A percentile compares a stretch with the other conserved stretches of the same genome.
Evolutionary conservation across 2,113 vertebrate genomes (phyloP).

Genomic region (Misgurnus mizolepis): DNA sequence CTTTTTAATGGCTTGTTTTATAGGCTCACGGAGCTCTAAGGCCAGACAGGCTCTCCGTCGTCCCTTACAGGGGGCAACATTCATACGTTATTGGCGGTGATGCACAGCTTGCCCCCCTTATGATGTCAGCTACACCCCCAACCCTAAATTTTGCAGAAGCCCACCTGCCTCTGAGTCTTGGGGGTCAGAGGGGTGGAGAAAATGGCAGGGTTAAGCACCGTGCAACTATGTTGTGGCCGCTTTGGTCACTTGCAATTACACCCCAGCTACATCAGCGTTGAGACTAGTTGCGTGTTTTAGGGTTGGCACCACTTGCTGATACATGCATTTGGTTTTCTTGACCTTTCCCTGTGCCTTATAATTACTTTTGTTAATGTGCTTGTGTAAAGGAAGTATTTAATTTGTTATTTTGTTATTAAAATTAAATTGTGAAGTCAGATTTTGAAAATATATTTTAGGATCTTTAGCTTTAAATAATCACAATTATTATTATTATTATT

Average conservation of each 20-base stretch:
- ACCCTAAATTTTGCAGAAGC: constrained; percentile 37
- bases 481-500: neutral
- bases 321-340: constrained; percentile 6
- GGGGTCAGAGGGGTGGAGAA: constrained; percentile 51
- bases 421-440: neutral
- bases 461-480: neutral
- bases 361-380: neutral
- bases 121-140: constrained; percentile 44
- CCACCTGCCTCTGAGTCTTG: constrained; percentile 56
- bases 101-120: constrained; percentile 10
- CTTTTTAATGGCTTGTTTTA: constrained; percentile 77
- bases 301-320: constrained; percentile 14
- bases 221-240: constrained; percentile 59
- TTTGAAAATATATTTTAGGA: neutral
- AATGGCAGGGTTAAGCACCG: constrained; percentile 61
- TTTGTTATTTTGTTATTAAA: too few species aligned
- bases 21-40: constrained; percentile 57
- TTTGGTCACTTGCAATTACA: constrained; percentile 63
- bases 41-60: constrained; percentile 47
- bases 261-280: constrained; percentile 44
- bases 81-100: constrained; percentile 48
- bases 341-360: neutral
- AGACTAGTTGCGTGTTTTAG: constrained; percentile 11
- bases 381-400: neutral
- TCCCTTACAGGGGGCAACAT: constrained; percentile 49